Conservation (phyloP, 2,888 invertebrate genomes). For the Patella pellucida region DNA sequence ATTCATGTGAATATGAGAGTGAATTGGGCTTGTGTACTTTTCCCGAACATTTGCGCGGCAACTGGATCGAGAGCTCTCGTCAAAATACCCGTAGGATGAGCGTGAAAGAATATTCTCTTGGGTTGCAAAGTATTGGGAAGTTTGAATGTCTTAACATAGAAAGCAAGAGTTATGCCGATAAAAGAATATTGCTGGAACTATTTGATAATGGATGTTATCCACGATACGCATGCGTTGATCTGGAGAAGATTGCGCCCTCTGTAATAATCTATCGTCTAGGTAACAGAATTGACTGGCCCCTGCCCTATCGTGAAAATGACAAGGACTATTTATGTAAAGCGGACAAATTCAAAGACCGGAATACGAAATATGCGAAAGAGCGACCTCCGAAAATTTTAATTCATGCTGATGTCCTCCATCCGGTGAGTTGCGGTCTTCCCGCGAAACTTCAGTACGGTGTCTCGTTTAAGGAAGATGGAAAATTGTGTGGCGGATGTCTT, state of each 20-base stretch:
- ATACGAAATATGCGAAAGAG: conserved; percentile 8
- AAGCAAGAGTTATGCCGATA: conserved; percentile 28
- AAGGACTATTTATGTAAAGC: conserved; percentile 47
- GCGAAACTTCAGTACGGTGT: conserved; percentile 31
- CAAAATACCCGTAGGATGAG: conserved; percentile 25
- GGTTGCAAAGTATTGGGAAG: conserved; percentile 23
- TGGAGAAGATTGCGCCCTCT: conserved; percentile 48
- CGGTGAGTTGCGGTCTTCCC: conserved; percentile 38
- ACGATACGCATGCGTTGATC: conserved; percentile 56
- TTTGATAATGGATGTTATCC: conserved; percentile 64
- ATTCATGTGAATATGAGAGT: conserved; percentile 32
- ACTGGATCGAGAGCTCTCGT: conserved; percentile 42
- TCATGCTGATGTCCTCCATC: conserved; percentile 24
- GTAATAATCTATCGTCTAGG: conserved; percentile 55
- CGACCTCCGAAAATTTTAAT: conserved; percentile 32
- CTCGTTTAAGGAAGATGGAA: conserved; percentile 43
- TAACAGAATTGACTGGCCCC: conserved; percentile 54
- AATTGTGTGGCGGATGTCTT: conserved; percentile 46
- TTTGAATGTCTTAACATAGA: conserved; percentile 39
- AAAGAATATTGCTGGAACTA: conserved; percentile 46
- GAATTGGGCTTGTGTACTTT: conserved; percentile 50
- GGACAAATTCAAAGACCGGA: conserved; percentile 34
- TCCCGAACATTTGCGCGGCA: conserved; percentile 47
- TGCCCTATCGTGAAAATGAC: conserved; percentile 38
- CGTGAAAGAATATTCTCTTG: conserved; percentile 33